These are phyloP conservation scores for Bergia sp. DNA, from an alignment of 92 coral and sea anemone species.

Conservation along the genomic window DNA sequence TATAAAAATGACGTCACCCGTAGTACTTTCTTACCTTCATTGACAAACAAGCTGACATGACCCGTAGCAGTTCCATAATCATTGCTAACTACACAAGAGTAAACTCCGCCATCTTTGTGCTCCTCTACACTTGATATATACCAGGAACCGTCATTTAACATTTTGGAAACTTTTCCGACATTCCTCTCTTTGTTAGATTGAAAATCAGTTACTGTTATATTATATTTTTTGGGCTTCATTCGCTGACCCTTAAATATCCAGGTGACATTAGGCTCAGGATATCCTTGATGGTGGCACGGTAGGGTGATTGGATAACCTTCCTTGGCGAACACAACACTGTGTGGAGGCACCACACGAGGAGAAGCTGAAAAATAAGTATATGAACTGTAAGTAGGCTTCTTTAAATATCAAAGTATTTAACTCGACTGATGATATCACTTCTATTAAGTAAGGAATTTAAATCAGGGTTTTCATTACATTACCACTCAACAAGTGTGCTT, in stretches of 20 bases:
- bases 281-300: slow-evolving; percentile 9
- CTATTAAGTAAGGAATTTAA: not conserved
- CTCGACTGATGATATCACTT: no score
- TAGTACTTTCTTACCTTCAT: not conserved
- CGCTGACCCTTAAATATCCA: slow-evolving; percentile 27
- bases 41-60: not conserved
- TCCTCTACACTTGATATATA: slow-evolving; percentile 23
- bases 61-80: slow-evolving; percentile 7
- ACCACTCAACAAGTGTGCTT: no score
- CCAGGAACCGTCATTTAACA: slow-evolving; percentile 19
- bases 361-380: not conserved
- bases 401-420: no score
- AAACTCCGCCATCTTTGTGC: not conserved
- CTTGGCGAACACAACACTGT: not conserved
- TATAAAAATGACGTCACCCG: not conserved
- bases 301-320: slow-evolving; percentile 11
- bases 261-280: slow-evolving; percentile 36
- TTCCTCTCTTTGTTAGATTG: not conserved
- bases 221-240: not conserved
- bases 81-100: slow-evolving; percentile 13
- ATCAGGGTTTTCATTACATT: not conserved
- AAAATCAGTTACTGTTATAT: not conserved
- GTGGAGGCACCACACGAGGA: not conserved
- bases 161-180: not conserved
- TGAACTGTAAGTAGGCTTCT: not conserved